Evolutionary conservation across 2,888 invertebrate species (phyloP).

Genomic region (Cyaniris semiargus): DNA sequence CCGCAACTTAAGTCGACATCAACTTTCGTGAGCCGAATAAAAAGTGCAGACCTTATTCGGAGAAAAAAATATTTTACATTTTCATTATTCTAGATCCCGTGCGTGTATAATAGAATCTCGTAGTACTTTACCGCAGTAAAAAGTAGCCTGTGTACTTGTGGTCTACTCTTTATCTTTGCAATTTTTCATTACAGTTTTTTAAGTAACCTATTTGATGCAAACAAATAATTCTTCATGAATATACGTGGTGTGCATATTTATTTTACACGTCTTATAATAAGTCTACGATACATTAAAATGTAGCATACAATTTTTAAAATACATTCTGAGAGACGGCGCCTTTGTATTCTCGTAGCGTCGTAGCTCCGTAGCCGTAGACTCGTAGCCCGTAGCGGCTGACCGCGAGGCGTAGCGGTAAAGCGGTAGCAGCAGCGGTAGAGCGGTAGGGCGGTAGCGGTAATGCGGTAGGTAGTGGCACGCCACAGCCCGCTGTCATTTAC

Average conservation of each 20-base stretch:
- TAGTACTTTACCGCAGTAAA: not conserved
- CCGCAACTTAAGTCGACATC: conserved; percentile 58
- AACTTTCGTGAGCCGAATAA: conserved; percentile 35
- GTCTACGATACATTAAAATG: too few species aligned
- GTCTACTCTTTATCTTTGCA: not conserved
- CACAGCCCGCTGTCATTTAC: conserved; percentile 27
- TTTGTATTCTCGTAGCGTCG: not conserved
- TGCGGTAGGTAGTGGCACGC: conserved; percentile 24
- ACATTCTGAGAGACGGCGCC: too few species aligned
- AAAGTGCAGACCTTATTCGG: not conserved
- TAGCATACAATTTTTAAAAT: too few species aligned
- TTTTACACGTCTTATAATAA: too few species aligned
- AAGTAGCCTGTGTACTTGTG: not conserved
- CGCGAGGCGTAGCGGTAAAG: conserved; percentile 29
- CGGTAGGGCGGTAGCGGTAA: conserved; percentile 30
- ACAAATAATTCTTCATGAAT: not conserved
- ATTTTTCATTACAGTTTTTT: not conserved
- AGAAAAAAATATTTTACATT: conserved; percentile 4
- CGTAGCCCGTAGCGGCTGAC: conserved; percentile 32
- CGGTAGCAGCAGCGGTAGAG: not conserved
- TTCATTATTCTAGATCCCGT: not conserved
- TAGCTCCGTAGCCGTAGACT: not conserved
- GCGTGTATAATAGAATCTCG: not conserved
- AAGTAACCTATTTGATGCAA: not conserved
- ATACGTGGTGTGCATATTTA: not conserved